A percentile compares a stretch with the other conserved stretches of the same genome.
Evolutionary conservation across 1,140 invertebrate species (phyloP).

Genomic region (Brachionus sp.): DNA sequence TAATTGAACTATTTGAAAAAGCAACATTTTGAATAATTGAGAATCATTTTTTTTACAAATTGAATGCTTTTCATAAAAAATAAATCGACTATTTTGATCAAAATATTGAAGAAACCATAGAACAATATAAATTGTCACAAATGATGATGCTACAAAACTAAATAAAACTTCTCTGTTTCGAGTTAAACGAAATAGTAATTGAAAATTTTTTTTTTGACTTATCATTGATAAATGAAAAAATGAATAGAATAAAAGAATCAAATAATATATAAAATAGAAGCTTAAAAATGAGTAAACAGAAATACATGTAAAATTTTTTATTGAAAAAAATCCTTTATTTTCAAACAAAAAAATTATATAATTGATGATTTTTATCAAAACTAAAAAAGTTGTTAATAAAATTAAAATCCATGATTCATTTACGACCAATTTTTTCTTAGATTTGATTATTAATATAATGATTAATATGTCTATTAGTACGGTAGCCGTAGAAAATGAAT

Average conservation of each 20-base stretch:
- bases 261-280: neutral
- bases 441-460: neutral
- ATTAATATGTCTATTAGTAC: neutral
- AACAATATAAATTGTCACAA: neutral
- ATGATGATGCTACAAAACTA: neutral
- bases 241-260: neutral
- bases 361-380: neutral
- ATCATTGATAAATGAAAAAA: neutral
- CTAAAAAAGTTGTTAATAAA: neutral
- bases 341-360: neutral
- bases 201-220: neutral
- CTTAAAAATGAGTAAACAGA: neutral
- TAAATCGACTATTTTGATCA: neutral
- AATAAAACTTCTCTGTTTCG: neutral
- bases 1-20: neutral
- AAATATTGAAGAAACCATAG: neutral
- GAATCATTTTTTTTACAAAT: neutral
- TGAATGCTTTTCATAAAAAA: neutral
- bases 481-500: neutral
- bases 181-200: neutral
- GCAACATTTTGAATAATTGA: neutral
- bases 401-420: neutral
- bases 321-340: neutral
- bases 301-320: neutral
- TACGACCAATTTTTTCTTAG: neutral